Evolutionary conservation across 2,113 vertebrate species (phyloP).

Genomic region (Uria aalge): DNA sequence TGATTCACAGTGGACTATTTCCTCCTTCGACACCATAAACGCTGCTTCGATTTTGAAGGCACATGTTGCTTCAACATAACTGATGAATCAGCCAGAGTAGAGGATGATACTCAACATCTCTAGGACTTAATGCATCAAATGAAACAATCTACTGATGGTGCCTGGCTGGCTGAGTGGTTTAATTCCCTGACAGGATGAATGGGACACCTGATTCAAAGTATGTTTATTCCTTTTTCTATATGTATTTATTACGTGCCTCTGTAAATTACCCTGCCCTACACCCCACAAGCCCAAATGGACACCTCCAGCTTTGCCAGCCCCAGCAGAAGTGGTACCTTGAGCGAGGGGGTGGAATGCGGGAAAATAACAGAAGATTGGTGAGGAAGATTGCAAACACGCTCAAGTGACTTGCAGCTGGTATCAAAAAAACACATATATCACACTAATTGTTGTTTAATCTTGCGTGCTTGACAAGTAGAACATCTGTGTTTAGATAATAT

Average conservation of each 20-base stretch:
- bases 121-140: background rate
- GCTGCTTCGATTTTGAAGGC: background rate
- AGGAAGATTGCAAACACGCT: background rate
- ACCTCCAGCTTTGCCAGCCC: background rate
- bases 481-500: background rate
- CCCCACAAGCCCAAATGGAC: background rate
- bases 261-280: background rate
- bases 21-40: background rate
- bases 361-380: background rate
- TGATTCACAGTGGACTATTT: too few species aligned
- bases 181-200: background rate
- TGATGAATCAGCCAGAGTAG: background rate
- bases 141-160: background rate
- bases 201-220: background rate
- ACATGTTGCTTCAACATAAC: background rate
- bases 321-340: background rate
- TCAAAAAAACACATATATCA: background rate
- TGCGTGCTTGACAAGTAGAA: background rate
- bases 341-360: background rate
- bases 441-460: background rate
- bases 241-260: background rate
- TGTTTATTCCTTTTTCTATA: background rate
- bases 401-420: background rate
- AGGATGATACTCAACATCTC: background rate
- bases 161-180: background rate